Percentiles rank a stretch among this genome's conserved stretches.
Conservation (phyloP, 2,888 invertebrate species). For the Auanema sp. region DNA sequence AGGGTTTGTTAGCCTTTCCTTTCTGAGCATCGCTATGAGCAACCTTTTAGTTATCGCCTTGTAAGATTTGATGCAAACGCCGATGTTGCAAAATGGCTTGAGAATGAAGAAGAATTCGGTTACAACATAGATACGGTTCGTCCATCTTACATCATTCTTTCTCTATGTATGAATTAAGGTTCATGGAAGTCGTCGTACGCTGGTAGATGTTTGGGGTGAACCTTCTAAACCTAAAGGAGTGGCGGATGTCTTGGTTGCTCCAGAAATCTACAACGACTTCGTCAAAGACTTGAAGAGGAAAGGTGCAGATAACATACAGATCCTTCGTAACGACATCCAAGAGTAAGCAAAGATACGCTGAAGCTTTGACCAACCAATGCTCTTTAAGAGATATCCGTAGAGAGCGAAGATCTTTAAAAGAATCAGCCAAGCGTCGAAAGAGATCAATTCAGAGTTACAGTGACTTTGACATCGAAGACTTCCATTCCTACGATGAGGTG, state of each 20-base stretch:
- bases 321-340: conserved; percentile 41
- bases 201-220: conserved; percentile 56
- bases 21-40: neutral
- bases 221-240: conserved; percentile 38
- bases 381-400: conserved; percentile 28
- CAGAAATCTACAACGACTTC: conserved; percentile 34
- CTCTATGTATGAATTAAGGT: neutral
- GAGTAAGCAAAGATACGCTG: conserved; percentile 25
- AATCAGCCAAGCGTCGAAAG: conserved; percentile 6
- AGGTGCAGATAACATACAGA: conserved; percentile 25
- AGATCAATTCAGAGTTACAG: conserved; percentile 13
- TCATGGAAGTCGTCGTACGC: conserved; percentile 17
- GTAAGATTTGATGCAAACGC: conserved; percentile 26
- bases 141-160: too few relatives aligned
- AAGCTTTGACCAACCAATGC: neutral
- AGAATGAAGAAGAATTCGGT: conserved; percentile 18
- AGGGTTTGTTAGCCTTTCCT: conserved; percentile 1
- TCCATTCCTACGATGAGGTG: conserved; percentile 47
- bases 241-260: conserved; percentile 53
- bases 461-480: conserved; percentile 40
- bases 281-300: conserved; percentile 16
- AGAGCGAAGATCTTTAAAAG: conserved; percentile 16
- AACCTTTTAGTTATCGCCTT: conserved; percentile 23
- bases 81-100: conserved; percentile 26
- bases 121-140: conserved; percentile 21